Conservation (phyloP, 1,140 invertebrate genomes). For the Drosophila arawakana region DNA sequence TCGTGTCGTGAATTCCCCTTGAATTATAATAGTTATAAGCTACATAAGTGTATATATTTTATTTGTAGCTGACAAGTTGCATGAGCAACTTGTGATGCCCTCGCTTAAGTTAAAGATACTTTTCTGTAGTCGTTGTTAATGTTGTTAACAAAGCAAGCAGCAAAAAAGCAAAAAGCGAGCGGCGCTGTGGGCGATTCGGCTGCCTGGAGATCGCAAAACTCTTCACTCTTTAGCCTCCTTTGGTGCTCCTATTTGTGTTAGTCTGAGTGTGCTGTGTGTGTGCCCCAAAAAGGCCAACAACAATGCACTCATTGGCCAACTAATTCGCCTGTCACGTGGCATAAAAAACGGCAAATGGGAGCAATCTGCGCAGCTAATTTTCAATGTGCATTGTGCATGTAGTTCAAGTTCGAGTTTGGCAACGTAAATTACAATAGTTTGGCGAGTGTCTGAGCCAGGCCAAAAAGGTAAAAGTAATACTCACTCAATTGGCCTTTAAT, state of each 20-base stretch:
- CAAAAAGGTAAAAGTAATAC: slow-evolving; percentile 48
- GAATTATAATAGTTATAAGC: slow-evolving; percentile 1
- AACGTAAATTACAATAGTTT: slow-evolving; percentile 38
- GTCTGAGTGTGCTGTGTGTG: slow-evolving; percentile 44
- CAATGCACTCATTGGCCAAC: slow-evolving; percentile 61
- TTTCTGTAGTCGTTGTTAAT: background rate
- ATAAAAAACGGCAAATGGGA: slow-evolving; percentile 62
- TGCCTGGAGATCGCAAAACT: slow-evolving; percentile 64
- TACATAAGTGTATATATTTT: background rate
- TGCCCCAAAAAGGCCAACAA: slow-evolving; percentile 58
- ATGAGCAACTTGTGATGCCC: slow-evolving; percentile 42
- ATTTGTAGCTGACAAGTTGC: slow-evolving; percentile 36
- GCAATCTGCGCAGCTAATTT: slow-evolving; percentile 70
- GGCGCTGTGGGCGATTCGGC: slow-evolving; percentile 71
- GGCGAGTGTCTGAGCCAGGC: slow-evolving; percentile 19
- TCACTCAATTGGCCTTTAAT: slow-evolving; percentile 64
- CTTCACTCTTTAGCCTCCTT: background rate
- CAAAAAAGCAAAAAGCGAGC: slow-evolving; percentile 57
- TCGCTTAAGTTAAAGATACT: slow-evolving; percentile 15
- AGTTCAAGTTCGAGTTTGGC: slow-evolving; percentile 78
- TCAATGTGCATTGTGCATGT: slow-evolving; percentile 67
- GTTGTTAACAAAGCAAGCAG: slow-evolving; percentile 58
- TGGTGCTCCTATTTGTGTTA: slow-evolving; percentile 38
- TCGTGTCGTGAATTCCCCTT: slow-evolving; percentile 12
- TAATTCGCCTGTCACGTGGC: slow-evolving; percentile 77